Percentiles rank a stretch among this genome's conserved stretches.
Evolutionary conservation across 2,888 invertebrate species (phyloP).

Genomic region (Parnassius glacialis): DNA sequence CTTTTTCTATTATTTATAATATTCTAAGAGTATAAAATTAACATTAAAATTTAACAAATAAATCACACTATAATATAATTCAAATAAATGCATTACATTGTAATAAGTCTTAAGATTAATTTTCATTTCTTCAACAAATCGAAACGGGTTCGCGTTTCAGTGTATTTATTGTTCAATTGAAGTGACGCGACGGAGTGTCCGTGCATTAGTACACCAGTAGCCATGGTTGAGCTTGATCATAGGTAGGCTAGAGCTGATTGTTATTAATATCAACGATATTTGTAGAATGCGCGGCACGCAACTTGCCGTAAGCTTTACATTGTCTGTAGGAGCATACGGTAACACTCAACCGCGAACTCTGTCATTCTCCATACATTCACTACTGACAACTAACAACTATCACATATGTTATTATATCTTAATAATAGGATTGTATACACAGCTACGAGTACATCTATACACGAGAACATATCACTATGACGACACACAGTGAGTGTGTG

Average conservation of each 20-base stretch:
- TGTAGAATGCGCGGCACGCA: background rate
- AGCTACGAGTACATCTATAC: background rate
- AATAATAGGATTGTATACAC: too few species aligned
- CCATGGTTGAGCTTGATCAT: too few species aligned
- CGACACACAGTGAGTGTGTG: too few species aligned
- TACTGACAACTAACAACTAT: background rate
- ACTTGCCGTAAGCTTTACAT: background rate
- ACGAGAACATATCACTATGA: background rate
- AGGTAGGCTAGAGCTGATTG: too few species aligned
- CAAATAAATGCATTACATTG: conserved; percentile 1
- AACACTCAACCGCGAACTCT: background rate
- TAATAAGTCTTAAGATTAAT: background rate
- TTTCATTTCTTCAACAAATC: background rate
- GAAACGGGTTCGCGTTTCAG: too few species aligned
- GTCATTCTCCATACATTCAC: conserved; percentile 2
- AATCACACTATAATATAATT: conserved; percentile 2
- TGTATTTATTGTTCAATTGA: too few species aligned
- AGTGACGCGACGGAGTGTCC: too few species aligned
- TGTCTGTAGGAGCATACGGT: background rate
- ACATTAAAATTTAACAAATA: conserved; percentile 2
- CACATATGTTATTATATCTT: background rate
- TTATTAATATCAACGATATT: too few species aligned
- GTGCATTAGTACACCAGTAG: too few species aligned
- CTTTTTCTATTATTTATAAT: background rate
- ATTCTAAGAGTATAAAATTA: background rate